Evolutionary conservation across 2,113 vertebrate species (phyloP), one percentile per base, ranked within the genome.

Genomic region (Tretioscincus oriximinensis): DNA sequence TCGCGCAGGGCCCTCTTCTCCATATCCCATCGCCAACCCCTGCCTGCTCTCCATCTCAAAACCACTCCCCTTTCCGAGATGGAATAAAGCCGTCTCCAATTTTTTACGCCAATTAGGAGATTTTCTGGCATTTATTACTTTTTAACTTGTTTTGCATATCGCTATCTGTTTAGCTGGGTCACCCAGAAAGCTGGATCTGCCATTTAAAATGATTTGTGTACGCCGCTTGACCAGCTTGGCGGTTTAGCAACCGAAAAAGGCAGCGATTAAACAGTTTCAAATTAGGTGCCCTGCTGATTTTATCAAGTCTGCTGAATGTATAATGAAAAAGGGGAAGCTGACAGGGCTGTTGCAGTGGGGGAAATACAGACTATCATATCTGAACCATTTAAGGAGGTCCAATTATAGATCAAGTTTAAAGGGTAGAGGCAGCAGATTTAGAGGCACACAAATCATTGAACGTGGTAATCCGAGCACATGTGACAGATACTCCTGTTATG

Each of bases 181-280:
- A 97, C 95, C 94, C 93, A 95, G 95, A 97, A 96, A 96, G 95
- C 96, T 95, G 92, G 95, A 93, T 96, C 96, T 95, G 95, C 97
- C 95, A 97, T 97, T 99, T 98, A 96, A 96, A 94, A 96, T 98
- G 97, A 99, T 99, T 99, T 99, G 98, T 99, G 96, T 96, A 96
- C 91, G 96, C 94, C 95, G 96, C 96, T 98, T 98, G 97, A 97
- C 98, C 97, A 96, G 95, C 96, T 97, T 97, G 96, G 97, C 96
- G 97, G 97, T 96, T 97, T 92, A 96, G 93, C 91, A 94, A 90
- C 93, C 91, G 95, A 93, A 95, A 96, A 95, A 96, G 94, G 95
- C 95, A 93, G 96, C 95, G 96, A 97, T 97, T 98, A 97, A 97
- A 97, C 95, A 95, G 96, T 96, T 96, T 96, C 95, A 96, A 98